Evolutionary conservation across 2,113 vertebrate species (phyloP).

Genomic region (Notothenia rossii): DNA sequence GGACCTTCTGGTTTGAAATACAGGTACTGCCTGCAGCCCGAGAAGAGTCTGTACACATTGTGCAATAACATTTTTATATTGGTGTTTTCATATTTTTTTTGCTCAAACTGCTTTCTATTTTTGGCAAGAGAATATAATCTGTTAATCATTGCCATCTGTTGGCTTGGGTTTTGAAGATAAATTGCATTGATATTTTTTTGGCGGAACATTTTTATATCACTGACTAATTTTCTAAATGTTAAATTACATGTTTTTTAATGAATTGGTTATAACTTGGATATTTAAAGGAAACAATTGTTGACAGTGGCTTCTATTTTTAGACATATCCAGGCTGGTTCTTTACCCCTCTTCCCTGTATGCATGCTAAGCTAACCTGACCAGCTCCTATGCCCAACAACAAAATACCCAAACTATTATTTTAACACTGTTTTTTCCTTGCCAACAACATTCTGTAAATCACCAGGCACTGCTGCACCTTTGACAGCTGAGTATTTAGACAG

Average conservation of each 20-base stretch:
- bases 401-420: not conserved
- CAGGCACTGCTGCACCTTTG: not conserved
- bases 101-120: too few species aligned
- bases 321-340: too few species aligned
- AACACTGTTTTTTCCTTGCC: not conserved
- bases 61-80: slow-evolving; percentile 3
- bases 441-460: not conserved
- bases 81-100: not conserved
- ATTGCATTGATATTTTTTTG: too few species aligned
- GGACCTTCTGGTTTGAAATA: slow-evolving; percentile 96
- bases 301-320: too few species aligned
- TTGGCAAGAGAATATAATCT: too few species aligned
- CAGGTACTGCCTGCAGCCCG: slow-evolving; percentile 79
- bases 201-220: too few species aligned
- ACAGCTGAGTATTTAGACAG: not conserved
- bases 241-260: too few species aligned
- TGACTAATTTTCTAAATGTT: too few species aligned
- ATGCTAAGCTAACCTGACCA: not conserved
- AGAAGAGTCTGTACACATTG: not conserved
- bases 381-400: not conserved
- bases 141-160: too few species aligned
- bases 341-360: not conserved
- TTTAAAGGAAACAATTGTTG: too few species aligned
- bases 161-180: too few species aligned
- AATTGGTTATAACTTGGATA: too few species aligned